Conservation (phyloP, 2,888 invertebrate genomes). For the Coremacera marginata region DNA sequence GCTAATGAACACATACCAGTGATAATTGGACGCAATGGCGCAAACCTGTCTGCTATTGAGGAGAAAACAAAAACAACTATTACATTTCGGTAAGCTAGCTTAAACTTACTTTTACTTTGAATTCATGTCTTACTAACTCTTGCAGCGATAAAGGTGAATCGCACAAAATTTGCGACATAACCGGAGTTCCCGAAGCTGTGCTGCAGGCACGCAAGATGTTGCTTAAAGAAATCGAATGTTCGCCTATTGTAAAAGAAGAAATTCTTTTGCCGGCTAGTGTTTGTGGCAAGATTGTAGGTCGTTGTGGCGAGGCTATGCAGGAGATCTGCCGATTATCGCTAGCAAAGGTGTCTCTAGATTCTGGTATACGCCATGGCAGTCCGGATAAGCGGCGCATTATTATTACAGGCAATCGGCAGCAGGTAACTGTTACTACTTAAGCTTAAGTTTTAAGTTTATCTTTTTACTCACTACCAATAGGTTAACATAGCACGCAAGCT, state of each 20-base stretch:
- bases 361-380: slow-evolving; percentile 62
- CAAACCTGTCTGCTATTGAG: slow-evolving; percentile 82
- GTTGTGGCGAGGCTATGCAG: slow-evolving; percentile 79
- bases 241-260: slow-evolving; percentile 76
- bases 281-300: slow-evolving; percentile 81
- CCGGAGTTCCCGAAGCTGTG: slow-evolving; percentile 77
- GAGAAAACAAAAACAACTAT: slow-evolving; percentile 77
- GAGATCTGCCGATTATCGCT: slow-evolving; percentile 80
- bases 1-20: slow-evolving; percentile 76
- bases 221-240: slow-evolving; percentile 77
- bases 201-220: slow-evolving; percentile 80
- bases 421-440: slow-evolving; percentile 44
- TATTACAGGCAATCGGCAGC: slow-evolving; percentile 77
- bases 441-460: neutral
- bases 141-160: slow-evolving; percentile 73
- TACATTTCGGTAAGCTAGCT: slow-evolving; percentile 66
- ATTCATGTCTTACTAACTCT: slow-evolving; percentile 15
- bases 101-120: neutral
- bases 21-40: slow-evolving; percentile 81
- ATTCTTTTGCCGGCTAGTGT: slow-evolving; percentile 77
- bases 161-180: slow-evolving; percentile 77
- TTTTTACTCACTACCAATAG: slow-evolving; percentile 68
- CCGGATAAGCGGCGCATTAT: slow-evolving; percentile 65
- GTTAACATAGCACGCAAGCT: slow-evolving; percentile 79
- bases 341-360: slow-evolving; percentile 78